Conservation (phyloP, 2,113 vertebrate genomes). For the Eudyptes chrysolophus region DNA sequence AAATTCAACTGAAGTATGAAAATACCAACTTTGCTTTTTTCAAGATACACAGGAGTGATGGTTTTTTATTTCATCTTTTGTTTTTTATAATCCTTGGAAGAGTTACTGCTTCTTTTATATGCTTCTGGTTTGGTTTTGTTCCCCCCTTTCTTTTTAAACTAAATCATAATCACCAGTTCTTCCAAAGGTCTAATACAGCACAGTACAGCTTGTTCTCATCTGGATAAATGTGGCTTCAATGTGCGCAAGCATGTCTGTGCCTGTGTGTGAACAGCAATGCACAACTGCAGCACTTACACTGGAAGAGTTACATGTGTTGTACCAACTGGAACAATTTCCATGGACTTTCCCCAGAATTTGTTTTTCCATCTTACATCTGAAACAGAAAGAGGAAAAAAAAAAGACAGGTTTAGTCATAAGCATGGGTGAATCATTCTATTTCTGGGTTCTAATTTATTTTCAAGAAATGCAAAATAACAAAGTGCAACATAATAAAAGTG, state of each 20-base stretch:
- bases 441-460: not conserved
- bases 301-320: constrained; percentile 90
- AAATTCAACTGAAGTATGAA: not conserved
- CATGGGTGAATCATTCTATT: not conserved
- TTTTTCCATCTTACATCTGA: constrained; percentile 98
- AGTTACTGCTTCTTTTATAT: not conserved
- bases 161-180: not conserved
- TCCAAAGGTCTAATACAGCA: not conserved
- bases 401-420: not conserved
- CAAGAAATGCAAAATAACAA: not conserved
- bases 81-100: not conserved
- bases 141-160: not conserved
- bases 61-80: not conserved
- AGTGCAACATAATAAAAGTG: not conserved
- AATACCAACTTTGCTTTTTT: not conserved
- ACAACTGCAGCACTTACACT: constrained; percentile 73
- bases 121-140: not conserved
- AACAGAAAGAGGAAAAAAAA: constrained; percentile 3
- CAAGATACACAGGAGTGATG: not conserved
- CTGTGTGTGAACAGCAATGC: not conserved
- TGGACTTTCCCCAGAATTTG: constrained; percentile 99
- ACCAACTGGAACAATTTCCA: constrained; percentile 97
- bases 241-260: not conserved
- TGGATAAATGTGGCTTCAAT: not conserved
- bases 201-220: not conserved